phyloP scores from a whole-genome alignment of 2,113 vertebrate species.

The Albula goreensis region DNA sequence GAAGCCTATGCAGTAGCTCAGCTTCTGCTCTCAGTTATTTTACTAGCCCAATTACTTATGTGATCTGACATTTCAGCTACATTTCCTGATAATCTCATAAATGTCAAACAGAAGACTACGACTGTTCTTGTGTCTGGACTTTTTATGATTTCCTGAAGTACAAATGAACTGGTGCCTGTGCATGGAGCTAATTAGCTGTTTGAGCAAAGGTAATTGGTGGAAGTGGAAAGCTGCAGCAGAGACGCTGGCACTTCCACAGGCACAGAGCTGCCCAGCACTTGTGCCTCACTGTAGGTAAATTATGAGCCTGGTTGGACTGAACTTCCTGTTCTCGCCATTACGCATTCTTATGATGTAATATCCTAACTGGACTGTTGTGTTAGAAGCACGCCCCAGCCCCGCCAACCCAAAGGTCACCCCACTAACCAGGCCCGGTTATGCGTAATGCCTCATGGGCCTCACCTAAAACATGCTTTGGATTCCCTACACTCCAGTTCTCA shows the following conservation, averaged over 20 bases:
- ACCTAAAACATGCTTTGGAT: background rate
- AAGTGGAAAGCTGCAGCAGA: background rate
- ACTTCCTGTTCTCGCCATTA: background rate
- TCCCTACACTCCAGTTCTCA: background rate
- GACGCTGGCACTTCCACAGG: no score
- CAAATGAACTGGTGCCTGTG: no score
- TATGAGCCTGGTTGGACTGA: background rate
- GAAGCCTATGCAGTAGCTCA: no score
- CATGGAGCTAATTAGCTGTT: no score
- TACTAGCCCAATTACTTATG: no score
- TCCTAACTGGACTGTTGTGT: background rate
- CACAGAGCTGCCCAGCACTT: background rate
- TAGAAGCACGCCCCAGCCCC: background rate
- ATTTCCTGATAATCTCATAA: no score
- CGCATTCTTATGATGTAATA: background rate
- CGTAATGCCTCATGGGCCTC: background rate
- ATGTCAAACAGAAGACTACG: no score
- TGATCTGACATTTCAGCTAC: no score
- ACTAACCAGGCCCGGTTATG: background rate
- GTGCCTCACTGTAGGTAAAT: background rate
- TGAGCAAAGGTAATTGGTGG: background rate
- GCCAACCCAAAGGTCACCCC: background rate
- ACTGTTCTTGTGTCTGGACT: no score
- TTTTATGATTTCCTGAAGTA: no score
- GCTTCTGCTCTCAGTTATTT: no score